Evolutionary conservation across 2,797 vertebrate genomes (phyloP).

Genomic region (Phrynocephalus guinanensis): DNA sequence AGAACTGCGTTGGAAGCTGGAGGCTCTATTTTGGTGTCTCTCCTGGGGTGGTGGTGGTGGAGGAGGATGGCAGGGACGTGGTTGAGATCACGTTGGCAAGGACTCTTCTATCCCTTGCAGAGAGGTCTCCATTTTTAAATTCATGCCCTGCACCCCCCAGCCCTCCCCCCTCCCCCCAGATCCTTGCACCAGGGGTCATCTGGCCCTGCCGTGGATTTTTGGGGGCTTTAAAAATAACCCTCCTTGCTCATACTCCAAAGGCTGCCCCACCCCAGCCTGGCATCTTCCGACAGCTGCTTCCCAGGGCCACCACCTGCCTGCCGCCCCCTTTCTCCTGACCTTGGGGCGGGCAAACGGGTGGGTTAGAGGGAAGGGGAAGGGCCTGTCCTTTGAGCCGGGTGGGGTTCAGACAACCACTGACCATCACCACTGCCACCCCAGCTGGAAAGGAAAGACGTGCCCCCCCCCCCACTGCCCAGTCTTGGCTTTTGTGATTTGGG

Average conservation of each 20-base stretch:
- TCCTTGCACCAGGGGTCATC: no score
- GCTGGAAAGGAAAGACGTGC: no score
- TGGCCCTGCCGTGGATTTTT: no score
- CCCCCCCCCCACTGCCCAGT: no score
- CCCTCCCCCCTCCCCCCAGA: no score
- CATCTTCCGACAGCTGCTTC: conserved; percentile 31
- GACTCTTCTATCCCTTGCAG: neutral
- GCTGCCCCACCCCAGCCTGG: conserved; percentile 11
- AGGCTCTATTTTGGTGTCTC: neutral
- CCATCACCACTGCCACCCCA: no score
- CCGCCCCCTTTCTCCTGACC: neutral
- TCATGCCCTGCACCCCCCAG: neutral
- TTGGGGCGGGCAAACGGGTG: neutral
- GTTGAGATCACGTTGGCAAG: neutral
- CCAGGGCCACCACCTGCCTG: neutral
- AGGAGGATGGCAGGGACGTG: neutral
- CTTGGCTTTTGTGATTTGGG: neutral
- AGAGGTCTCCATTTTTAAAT: neutral
- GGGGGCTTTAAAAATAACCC: conserved; percentile 18
- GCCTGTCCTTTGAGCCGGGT: no score
- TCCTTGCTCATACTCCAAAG: no score
- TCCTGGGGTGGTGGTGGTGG: neutral
- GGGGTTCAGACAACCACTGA: no score
- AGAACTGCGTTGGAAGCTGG: no score
- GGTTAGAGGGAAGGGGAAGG: neutral